Conservation (phyloP, 2,888 invertebrate genomes). For the Meiosimyza platycephala region DNA sequence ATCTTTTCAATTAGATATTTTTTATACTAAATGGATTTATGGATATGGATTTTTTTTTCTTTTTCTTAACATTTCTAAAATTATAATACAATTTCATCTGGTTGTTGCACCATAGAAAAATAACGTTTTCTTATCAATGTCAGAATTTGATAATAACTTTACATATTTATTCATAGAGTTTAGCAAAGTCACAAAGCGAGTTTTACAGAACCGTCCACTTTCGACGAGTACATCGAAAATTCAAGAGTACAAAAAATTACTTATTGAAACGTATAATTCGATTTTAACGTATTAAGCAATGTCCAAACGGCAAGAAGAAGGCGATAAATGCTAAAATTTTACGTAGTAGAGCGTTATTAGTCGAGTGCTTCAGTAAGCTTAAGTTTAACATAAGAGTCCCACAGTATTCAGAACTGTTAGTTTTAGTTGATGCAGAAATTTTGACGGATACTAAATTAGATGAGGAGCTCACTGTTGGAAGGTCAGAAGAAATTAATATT, state of each 20-base stretch:
- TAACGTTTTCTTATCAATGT: background rate
- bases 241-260: background rate
- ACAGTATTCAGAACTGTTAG: slow-evolving; percentile 21
- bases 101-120: background rate
- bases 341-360: slow-evolving; percentile 20
- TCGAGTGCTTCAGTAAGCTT: slow-evolving; percentile 24
- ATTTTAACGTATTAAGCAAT: background rate
- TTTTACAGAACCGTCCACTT: no score
- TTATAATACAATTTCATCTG: background rate
- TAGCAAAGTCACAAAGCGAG: background rate
- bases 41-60: no score
- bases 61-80: background rate
- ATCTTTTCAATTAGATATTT: no score
- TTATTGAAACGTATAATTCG: background rate
- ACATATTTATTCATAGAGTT: background rate
- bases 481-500: background rate
- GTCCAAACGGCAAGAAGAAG: background rate
- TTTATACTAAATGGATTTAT: no score
- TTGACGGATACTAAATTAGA: background rate
- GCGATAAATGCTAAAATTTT: background rate
- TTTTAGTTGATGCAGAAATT: background rate
- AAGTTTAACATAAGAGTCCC: slow-evolving; percentile 22
- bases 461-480: no score
- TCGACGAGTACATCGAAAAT: background rate
- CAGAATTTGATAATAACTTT: background rate